Conservation (phyloP, 1,140 invertebrate genomes). For the Chelonus insularis region DNA sequence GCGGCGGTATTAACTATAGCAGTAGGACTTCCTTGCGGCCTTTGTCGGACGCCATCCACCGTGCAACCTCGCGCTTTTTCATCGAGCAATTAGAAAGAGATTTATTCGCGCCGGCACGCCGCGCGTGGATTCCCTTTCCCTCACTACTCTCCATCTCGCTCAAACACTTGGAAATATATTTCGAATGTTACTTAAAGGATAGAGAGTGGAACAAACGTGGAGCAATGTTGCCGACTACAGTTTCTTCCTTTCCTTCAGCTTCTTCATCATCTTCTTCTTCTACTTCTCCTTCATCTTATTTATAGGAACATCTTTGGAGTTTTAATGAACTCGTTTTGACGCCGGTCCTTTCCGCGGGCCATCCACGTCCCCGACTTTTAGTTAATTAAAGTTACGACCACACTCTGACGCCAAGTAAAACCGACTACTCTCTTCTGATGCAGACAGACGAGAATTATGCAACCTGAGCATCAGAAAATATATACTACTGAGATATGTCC, state of each 20-base stretch:
- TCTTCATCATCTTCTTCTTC: constrained; percentile 16
- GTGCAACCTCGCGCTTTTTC: constrained; percentile 46
- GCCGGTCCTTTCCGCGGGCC: constrained; percentile 24
- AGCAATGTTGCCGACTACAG: constrained; percentile 31
- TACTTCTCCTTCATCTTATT: constrained; percentile 22
- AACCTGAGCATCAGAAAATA: constrained; percentile 2
- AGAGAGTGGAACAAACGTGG: constrained; percentile 30
- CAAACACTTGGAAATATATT: not conserved
- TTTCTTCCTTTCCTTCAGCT: constrained; percentile 3
- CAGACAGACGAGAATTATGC: constrained; percentile 22
- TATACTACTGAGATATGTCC: not conserved
- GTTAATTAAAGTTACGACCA: constrained; percentile 44
- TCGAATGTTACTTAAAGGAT: not conserved
- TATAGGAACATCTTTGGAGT: constrained; percentile 24
- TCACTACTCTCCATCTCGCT: not conserved
- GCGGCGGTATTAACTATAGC: not conserved
- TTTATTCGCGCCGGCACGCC: constrained; percentile 48
- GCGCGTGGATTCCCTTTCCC: constrained; percentile 29
- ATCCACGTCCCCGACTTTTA: constrained; percentile 28
- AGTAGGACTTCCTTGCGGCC: constrained; percentile 31
- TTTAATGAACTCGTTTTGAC: constrained; percentile 55
- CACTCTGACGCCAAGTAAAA: constrained; percentile 37
- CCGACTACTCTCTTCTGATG: constrained; percentile 14
- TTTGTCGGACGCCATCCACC: constrained; percentile 48
- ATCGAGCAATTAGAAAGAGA: constrained; percentile 52